A percentile compares a stretch with the other conserved stretches of the same genome.
These are phyloP conservation scores for Rambutsinella grinnellia DNA, from an alignment of 2,888 invertebrate genomes.

Conservation along the genomic window DNA sequence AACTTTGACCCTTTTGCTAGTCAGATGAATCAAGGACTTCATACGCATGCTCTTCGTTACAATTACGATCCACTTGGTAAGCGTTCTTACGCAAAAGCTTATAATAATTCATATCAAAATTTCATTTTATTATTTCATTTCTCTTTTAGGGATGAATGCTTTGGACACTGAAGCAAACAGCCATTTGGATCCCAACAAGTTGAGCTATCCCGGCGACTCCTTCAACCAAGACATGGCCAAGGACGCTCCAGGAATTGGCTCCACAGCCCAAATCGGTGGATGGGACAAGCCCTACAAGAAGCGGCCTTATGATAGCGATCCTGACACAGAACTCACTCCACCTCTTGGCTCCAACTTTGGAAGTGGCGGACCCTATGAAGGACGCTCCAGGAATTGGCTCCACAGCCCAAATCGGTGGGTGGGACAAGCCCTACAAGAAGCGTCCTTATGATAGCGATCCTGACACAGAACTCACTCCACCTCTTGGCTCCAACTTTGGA, in stretches of 20 bases:
- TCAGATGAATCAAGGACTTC: slow-evolving; percentile 59
- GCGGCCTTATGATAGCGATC: slow-evolving; percentile 33
- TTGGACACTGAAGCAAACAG: slow-evolving; percentile 61
- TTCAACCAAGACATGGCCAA: slow-evolving; percentile 53
- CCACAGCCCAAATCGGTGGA: slow-evolving; percentile 45
- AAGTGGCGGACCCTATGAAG: slow-evolving; percentile 35
- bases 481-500: background rate
- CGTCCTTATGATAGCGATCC: slow-evolving; percentile 35
- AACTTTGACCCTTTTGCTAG: slow-evolving; percentile 64
- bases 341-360: slow-evolving; percentile 3
- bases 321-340: slow-evolving; percentile 27
- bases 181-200: slow-evolving; percentile 63
- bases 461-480: slow-evolving; percentile 25
- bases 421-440: slow-evolving; percentile 48
- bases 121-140: slow-evolving; percentile 1
- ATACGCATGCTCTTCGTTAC: slow-evolving; percentile 59
- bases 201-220: slow-evolving; percentile 64
- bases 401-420: slow-evolving; percentile 48
- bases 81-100: too few species aligned
- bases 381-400: slow-evolving; percentile 37
- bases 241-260: slow-evolving; percentile 37
- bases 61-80: slow-evolving; percentile 65
- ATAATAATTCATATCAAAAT: background rate
- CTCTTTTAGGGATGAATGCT: slow-evolving; percentile 61
- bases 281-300: slow-evolving; percentile 50